Evolutionary conservation across 2,888 invertebrate species (phyloP).

Genomic region (Pristionchus japonicus): DNA sequence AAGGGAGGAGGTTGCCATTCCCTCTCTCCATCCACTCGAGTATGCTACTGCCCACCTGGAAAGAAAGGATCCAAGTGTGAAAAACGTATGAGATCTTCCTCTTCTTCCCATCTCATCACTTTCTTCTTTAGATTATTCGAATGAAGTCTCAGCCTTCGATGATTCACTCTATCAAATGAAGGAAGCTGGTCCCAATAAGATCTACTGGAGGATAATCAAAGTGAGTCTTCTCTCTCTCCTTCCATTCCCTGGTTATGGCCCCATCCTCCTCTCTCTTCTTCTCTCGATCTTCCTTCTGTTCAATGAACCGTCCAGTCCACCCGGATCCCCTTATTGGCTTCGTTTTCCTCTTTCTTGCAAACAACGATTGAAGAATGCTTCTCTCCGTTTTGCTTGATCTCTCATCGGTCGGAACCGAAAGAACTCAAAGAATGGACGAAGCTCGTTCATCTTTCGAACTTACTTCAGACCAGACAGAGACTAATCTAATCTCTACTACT

Average conservation of each 20-base stretch:
- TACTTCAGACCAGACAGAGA: slow-evolving; percentile 62
- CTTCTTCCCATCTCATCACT: neutral
- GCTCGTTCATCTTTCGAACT: neutral
- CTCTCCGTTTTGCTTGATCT: neutral
- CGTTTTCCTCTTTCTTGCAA: neutral
- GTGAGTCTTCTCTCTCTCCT: slow-evolving; percentile 39
- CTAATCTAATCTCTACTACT: neutral
- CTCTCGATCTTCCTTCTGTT: slow-evolving; percentile 10
- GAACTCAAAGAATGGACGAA: neutral
- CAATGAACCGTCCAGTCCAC: slow-evolving; percentile 13
- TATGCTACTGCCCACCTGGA: slow-evolving; percentile 90
- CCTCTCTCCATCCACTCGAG: neutral
- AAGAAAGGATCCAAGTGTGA: slow-evolving; percentile 80
- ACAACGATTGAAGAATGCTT: neutral
- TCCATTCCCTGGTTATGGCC: neutral
- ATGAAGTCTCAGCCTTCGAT: slow-evolving; percentile 59
- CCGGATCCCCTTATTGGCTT: slow-evolving; percentile 11
- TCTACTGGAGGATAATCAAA: slow-evolving; percentile 86
- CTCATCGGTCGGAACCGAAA: neutral
- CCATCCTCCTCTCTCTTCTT: slow-evolving; percentile 4
- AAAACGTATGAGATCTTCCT: slow-evolving; percentile 48
- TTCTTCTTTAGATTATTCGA: neutral
- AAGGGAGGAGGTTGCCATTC: slow-evolving; percentile 85
- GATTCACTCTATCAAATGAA: slow-evolving; percentile 59
- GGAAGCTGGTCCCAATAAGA: slow-evolving; percentile 81